These are phyloP conservation scores for Melinaea menophilus DNA, from an alignment of 2,888 invertebrate genomes.

Conservation along the genomic window DNA sequence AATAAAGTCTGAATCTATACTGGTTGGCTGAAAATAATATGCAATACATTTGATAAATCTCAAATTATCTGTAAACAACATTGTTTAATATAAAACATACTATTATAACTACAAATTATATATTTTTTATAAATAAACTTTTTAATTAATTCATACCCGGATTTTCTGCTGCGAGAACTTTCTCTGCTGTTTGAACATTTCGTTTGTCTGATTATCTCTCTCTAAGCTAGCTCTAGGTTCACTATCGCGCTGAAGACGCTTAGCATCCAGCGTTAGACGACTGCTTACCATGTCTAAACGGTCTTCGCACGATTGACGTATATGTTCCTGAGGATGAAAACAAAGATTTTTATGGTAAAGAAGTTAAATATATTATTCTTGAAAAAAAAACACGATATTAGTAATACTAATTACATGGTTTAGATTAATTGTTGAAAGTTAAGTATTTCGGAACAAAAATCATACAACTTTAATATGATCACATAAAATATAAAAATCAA, in stretches of 20 bases:
- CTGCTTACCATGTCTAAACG: conserved; percentile 78
- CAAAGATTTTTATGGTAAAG: neutral
- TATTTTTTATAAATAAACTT: neutral
- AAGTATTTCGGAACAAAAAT: too few species aligned
- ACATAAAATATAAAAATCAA: too few species aligned
- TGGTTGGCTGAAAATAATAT: conserved; percentile 50
- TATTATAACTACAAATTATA: neutral
- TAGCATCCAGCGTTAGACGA: conserved; percentile 59
- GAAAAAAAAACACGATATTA: neutral
- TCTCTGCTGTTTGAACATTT: conserved; percentile 65
- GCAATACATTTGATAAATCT: neutral
- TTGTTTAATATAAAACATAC: too few species aligned
- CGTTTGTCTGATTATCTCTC: conserved; percentile 69
- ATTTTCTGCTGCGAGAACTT: conserved; percentile 64
- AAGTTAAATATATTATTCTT: neutral
- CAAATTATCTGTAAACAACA: neutral
- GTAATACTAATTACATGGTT: too few species aligned
- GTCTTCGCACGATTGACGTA: conserved; percentile 88
- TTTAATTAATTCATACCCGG: conserved; percentile 21
- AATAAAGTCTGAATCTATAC: conserved; percentile 66
- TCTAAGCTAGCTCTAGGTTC: conserved; percentile 66
- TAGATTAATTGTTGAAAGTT: too few species aligned
- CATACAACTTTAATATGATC: too few species aligned
- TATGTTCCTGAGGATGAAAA: conserved; percentile 57
- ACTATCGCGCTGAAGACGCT: conserved; percentile 54